Base-by-base conservation (phyloP, 2,888 invertebrate species). In the Pteria penguin region DNA sequence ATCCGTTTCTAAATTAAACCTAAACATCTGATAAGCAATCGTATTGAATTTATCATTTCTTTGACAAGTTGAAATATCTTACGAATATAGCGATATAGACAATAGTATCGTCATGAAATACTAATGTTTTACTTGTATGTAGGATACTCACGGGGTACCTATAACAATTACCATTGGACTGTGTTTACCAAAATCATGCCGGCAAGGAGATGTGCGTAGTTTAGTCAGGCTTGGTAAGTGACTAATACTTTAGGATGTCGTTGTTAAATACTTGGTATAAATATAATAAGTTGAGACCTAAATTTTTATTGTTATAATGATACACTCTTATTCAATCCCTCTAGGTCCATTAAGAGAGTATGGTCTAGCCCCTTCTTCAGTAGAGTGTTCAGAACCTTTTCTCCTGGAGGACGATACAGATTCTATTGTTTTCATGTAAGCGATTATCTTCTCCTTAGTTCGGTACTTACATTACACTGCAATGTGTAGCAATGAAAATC, bases 151-250 rank as follows among this genome's bases (percentile, higher is more conserved):
- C 24, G 85, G 85, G 0, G 61, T 88, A 11, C 76, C 75, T 0
- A 45, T 86, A 22, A 69, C 73, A 1, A 36, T 88, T 22, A 81
- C 84, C 24, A 79, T 83, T 83, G 88, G 88, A 0, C 65, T 87
- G 62, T 88, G 88, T 77, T 73, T 87, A 4, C 88, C 88, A 0
- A 79, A 81, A 26, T 68, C 84, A 4, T 88, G 88, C 58, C 75
- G 74, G 14, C 63, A 70, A 11, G 45, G 73, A 0, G 87, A 88
- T 60, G 73, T 88, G 5, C 61, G 75, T 11, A 76, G 80, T n/a
- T 75, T 88, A 8, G 71, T 87, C 1, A 71, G 76, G 22, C 70
- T 86, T 5, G 87, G 88, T 88, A 76, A 74, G 81, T 72, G n/a
- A n/a, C n/a, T n/a, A n/a, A n/a, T n/a, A n/a, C n/a, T n/a, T n/a